Conservation (phyloP, 2,888 invertebrate genomes). For the Dryobotodes eremita region DNA sequence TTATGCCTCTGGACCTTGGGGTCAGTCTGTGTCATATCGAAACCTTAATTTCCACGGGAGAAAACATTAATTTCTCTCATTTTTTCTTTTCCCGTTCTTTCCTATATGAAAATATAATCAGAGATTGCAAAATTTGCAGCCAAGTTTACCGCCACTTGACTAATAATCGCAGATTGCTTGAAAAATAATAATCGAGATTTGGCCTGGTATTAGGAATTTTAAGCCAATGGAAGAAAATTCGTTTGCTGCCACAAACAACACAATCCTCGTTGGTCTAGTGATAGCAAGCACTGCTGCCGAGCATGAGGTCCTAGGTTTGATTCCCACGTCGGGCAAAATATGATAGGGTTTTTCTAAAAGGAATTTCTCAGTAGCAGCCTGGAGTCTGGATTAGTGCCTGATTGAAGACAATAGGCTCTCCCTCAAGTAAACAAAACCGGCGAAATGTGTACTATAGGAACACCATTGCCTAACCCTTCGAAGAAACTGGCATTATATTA, state of each 20-base stretch:
- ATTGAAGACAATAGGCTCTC: background rate
- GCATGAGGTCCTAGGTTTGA: too few relatives aligned
- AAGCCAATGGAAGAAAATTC: too few relatives aligned
- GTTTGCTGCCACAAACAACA: background rate
- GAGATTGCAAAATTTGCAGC: background rate
- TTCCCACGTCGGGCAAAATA: too few relatives aligned
- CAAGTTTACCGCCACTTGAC: background rate
- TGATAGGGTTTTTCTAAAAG: too few relatives aligned
- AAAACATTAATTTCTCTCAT: background rate
- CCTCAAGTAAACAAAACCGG: accelerated
- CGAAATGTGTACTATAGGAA: background rate
- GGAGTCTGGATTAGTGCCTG: too few relatives aligned
- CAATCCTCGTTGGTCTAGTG: background rate
- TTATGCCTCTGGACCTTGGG: background rate
- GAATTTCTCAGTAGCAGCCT: too few relatives aligned
- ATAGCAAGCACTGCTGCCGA: too few relatives aligned
- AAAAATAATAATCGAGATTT: background rate
- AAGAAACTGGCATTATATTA: background rate
- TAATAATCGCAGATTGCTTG: too few relatives aligned
- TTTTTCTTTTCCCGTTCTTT: background rate
- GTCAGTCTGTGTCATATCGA: background rate
- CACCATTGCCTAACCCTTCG: background rate
- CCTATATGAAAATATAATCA: background rate
- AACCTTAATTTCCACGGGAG: background rate
- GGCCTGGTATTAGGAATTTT: too few relatives aligned